Base-by-base conservation (phyloP, 2,113 vertebrate genomes). In the Ochotona princeps region DNA sequence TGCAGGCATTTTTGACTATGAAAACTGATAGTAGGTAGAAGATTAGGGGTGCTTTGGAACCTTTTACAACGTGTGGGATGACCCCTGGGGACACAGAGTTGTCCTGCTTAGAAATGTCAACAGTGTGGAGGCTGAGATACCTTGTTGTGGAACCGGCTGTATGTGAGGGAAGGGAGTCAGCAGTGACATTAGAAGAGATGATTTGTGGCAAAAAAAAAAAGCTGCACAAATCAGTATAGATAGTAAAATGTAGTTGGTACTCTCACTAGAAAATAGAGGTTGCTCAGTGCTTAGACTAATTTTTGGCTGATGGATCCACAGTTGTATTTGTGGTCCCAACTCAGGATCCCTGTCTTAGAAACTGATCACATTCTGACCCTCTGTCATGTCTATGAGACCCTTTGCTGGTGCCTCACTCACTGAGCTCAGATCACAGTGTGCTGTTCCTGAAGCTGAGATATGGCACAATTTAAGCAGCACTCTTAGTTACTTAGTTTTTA, bases 301-400 rank as follows among this genome's bases (percentile, higher is more conserved):
- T 51, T n/a, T 73, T 92, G 15, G 63, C 32, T 13, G 12, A 23
- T 75, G 26, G 69, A 65, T 47, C 65, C n/a, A 61, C 0, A 4
- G 67, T 63, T 30, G 3, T 80, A 92, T 87, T 94, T 90, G 86
- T 18, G 67, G 61, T 85, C 51, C 72, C 25, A 79, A n/a, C 51
- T 93, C 54, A 75, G 72, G 75, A 61, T 35, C 69, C 7, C 54
- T 61, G 75, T 86, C 92, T 92, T 28, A 47, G 72, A 60, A 69
- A 32, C 49, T 49, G 88, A 89, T 96, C 83, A 35, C 47, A 79
- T 76, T 85, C 25, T 76, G 92, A 82, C 70, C 83, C 32, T 23
- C 28, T 65, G 60, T 70, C 73, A 23, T 2, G 35, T n/a, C n/a
- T 57, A 38, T 26, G n/a, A 25, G 2, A 0, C 17, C 21, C 51